Conservation (phyloP, 2,888 invertebrate genomes). For the Eurois occulta region DNA sequence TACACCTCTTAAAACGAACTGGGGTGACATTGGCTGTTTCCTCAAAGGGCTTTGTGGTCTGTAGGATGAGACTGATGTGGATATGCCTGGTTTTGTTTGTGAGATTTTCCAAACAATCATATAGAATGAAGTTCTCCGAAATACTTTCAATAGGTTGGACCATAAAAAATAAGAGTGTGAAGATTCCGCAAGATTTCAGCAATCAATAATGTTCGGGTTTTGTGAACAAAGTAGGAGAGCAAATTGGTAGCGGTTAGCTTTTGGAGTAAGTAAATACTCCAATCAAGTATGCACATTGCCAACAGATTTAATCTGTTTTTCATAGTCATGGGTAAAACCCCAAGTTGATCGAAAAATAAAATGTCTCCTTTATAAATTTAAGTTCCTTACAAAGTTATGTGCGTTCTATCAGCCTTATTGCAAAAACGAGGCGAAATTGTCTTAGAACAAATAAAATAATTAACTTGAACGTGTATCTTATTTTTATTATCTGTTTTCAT, state of each 20-base stretch:
- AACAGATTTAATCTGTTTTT: too few species aligned
- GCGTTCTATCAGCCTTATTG: conserved; percentile 4
- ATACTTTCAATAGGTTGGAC: neutral
- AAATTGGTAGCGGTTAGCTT: neutral
- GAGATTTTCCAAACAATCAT: neutral
- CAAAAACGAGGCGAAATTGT: conserved; percentile 19
- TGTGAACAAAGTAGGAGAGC: too few species aligned
- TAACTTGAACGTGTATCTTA: conserved; percentile 46
- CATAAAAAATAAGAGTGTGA: neutral
- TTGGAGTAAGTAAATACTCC: neutral
- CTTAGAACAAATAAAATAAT: conserved; percentile 31
- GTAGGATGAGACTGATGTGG: neutral
- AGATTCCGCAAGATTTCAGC: neutral
- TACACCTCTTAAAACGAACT: neutral
- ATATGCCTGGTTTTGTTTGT: neutral
- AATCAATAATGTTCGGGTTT: conserved; percentile 2
- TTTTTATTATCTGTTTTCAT: conserved; percentile 63
- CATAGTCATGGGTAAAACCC: neutral
- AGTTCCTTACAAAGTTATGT: neutral
- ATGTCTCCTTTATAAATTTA: neutral
- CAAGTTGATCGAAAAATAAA: neutral
- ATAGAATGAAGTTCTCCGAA: conserved; percentile 1
- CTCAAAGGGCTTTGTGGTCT: neutral
- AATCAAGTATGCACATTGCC: too few species aligned
- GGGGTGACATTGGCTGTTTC: neutral